Base-by-base conservation (phyloP, 2,888 invertebrate genomes). In the Phalera bucephala region DNA sequence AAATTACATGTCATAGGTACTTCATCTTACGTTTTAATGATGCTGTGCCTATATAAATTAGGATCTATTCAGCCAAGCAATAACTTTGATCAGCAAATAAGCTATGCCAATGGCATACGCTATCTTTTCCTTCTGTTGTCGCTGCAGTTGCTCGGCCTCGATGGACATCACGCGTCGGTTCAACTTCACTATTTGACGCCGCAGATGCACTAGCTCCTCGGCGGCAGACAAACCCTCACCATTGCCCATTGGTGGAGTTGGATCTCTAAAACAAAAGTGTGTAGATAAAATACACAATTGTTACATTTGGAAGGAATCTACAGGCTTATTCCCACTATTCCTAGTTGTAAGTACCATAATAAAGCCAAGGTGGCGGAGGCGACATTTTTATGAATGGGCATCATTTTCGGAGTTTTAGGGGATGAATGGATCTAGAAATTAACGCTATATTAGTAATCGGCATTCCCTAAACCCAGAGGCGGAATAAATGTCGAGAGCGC, bases 111-210 rank as follows among this genome's bases (percentile, higher is more conserved):
- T 84, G 40, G 95, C 95, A 72, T 95, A 96, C 29, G 96, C 90
- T 61, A 97, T 92, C 71, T 97, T 95, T 69, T 98, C 97, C 54
- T 95, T 93, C 72, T 97, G 96, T 63, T 95, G 93, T 40, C 96
- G 91, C 68, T 95, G 95, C 56, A 95, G 89, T 71, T 95, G 94
- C 64, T 97, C 97, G 45, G 96, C 91, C 83, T 98, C 97, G 47
- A 98, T 92, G 3, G 95, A 93, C 90, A 96, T 93, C 5, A 98
- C 94, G 11, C 97, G 93, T 30, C 97, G 92, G 75, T 96, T 96
- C 48, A 98, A 77, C 75, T 97, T 96, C 12, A 95, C 95, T 65
- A 98, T 92, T 82, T 97, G 97, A 31, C 95, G 91, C 44, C 96
- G 92, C 62, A 97, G 91, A 81, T 96, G 95, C 27, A 95, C 91